A percentile compares a stretch with the other conserved stretches of the same genome.
phyloP scores from a whole-genome alignment of 2,888 invertebrate genomes.

The Mystacides longicornis region DNA sequence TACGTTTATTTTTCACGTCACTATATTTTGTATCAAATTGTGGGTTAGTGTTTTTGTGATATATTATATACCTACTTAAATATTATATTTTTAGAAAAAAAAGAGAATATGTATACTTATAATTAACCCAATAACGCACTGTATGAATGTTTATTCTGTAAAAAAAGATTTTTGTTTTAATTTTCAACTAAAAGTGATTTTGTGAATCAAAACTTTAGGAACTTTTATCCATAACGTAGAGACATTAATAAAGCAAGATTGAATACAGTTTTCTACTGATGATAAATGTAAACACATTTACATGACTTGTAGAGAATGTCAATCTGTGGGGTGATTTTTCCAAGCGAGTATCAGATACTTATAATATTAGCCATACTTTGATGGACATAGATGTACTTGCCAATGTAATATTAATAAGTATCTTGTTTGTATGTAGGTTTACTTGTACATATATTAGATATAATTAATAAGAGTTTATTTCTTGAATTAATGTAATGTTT shows the following conservation, averaged over 20 bases:
- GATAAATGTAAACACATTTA: too few relatives aligned
- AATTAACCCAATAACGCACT: slow-evolving; percentile 11
- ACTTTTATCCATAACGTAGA: too few relatives aligned
- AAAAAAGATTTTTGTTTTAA: slow-evolving; percentile 11
- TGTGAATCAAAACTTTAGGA: slow-evolving; percentile 8
- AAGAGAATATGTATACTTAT: not conserved
- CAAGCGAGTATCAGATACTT: too few relatives aligned
- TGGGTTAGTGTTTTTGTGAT: not conserved
- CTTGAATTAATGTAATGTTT: slow-evolving; percentile 34
- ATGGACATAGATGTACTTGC: too few relatives aligned
- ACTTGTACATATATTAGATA: not conserved
- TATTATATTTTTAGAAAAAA: not conserved
- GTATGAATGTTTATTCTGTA: slow-evolving; percentile 11
- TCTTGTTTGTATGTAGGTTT: too few relatives aligned
- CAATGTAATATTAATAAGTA: too few relatives aligned
- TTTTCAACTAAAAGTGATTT: slow-evolving; percentile 11
- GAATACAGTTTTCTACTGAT: too few relatives aligned
- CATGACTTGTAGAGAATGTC: too few relatives aligned
- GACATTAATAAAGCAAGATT: too few relatives aligned
- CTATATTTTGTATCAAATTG: not conserved
- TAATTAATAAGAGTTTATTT: not conserved
- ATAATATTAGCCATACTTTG: too few relatives aligned
- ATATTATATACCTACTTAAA: not conserved
- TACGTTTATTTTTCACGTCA: not conserved
- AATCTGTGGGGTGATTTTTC: too few relatives aligned